Evolutionary conservation across 2,888 invertebrate species (phyloP).

Genomic region (Polietes domitor): DNA sequence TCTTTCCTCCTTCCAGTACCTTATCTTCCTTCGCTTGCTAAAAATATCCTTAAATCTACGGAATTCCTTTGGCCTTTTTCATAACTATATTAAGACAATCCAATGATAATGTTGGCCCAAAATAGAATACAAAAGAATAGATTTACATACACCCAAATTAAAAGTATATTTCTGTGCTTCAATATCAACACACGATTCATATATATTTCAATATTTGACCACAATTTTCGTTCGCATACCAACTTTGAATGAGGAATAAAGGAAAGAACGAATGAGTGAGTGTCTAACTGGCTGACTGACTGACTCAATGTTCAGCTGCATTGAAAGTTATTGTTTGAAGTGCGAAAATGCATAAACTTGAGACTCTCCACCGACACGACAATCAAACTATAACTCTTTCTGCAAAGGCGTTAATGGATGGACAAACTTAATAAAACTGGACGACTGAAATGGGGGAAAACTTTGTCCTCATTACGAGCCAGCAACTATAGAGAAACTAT

Average conservation of each 20-base stretch:
- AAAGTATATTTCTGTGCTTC: slow-evolving; percentile 17
- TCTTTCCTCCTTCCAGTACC: too few relatives aligned
- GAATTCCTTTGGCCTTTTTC: too few relatives aligned
- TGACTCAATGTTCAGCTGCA: slow-evolving; percentile 17
- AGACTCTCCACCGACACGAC: slow-evolving; percentile 55
- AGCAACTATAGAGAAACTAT: slow-evolving; percentile 31
- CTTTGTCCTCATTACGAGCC: slow-evolving; percentile 62
- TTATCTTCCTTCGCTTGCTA: too few relatives aligned
- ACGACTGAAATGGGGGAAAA: slow-evolving; percentile 54
- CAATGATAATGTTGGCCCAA: too few relatives aligned
- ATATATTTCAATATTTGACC: slow-evolving; percentile 21
- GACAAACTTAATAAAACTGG: slow-evolving; percentile 66
- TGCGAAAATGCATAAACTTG: slow-evolving; percentile 66
- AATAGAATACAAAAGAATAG: neutral
- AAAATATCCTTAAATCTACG: too few relatives aligned
- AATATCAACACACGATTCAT: neutral
- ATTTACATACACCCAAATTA: neutral
- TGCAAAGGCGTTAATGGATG: slow-evolving; percentile 67
- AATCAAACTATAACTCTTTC: slow-evolving; percentile 59
- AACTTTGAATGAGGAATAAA: slow-evolving; percentile 1
- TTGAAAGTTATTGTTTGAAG: slow-evolving; percentile 64
- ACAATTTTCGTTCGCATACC: slow-evolving; percentile 7
- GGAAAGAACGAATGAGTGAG: neutral
- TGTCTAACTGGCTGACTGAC: neutral
- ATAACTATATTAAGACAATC: too few relatives aligned